phyloP scores from a whole-genome alignment of 1,140 invertebrate genomes.

The Heliconius congener region DNA sequence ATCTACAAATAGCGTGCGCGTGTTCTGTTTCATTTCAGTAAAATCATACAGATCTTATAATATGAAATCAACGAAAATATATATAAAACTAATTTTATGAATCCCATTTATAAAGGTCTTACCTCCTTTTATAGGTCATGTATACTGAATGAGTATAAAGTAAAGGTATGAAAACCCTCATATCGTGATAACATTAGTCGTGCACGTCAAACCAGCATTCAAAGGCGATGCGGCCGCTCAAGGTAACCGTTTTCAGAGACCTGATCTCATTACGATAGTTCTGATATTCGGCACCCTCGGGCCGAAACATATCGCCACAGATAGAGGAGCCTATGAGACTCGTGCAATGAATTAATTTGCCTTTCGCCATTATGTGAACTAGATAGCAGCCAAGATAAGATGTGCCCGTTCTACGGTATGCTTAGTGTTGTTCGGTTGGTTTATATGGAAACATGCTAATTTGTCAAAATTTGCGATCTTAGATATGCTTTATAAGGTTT shows the following conservation, averaged over 20 bases:
- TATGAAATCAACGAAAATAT: not conserved
- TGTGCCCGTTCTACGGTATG: slow-evolving; percentile 24
- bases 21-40: not conserved
- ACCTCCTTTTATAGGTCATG: no score
- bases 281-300: slow-evolving; percentile 58
- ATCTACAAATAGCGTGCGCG: slow-evolving; percentile 5
- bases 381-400: slow-evolving; percentile 71
- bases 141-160: not conserved
- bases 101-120: not conserved
- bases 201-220: slow-evolving; percentile 40
- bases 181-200: slow-evolving; percentile 56
- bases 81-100: not conserved
- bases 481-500: slow-evolving; percentile 43
- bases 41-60: not conserved
- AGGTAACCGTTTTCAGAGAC: slow-evolving; percentile 62
- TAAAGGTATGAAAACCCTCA: slow-evolving; percentile 26
- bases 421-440: slow-evolving; percentile 40
- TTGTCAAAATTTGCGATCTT: slow-evolving; percentile 47
- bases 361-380: slow-evolving; percentile 60
- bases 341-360: slow-evolving; percentile 74
- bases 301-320: slow-evolving; percentile 57
- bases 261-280: slow-evolving; percentile 72
- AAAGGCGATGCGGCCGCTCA: slow-evolving; percentile 36
- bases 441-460: slow-evolving; percentile 50
- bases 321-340: slow-evolving; percentile 48